Evolutionary conservation across 2,113 vertebrate species (phyloP).

Genomic region (Campylorhamphus procurvoides): DNA sequence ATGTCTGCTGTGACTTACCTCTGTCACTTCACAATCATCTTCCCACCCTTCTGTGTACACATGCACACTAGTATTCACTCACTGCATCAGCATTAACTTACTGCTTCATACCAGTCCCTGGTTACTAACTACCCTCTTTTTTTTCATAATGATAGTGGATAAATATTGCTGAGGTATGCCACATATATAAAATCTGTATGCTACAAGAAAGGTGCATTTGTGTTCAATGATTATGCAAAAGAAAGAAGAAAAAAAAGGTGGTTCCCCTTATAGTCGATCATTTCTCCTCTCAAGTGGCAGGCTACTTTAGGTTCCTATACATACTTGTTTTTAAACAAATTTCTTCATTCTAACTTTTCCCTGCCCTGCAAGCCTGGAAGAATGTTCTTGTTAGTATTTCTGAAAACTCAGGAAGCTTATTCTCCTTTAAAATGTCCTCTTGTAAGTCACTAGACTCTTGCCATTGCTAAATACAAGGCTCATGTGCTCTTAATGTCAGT

Average conservation of each 20-base stretch:
- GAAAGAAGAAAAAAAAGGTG: not conserved
- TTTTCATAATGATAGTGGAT: not conserved
- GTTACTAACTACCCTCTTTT: not conserved
- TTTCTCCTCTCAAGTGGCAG: not conserved
- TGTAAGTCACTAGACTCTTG: not conserved
- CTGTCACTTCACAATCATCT: not conserved
- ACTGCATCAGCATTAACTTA: not conserved
- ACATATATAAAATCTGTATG: not conserved
- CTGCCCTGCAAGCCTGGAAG: not conserved
- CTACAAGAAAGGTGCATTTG: not conserved
- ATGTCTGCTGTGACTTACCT: not conserved
- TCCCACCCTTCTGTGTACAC: not conserved
- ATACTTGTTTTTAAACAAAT: not conserved
- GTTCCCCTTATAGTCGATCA: accelerated
- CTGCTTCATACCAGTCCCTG: not conserved
- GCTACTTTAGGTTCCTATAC: not conserved
- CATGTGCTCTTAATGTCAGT: not conserved
- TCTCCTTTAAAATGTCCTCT: not conserved
- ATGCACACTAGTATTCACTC: not conserved
- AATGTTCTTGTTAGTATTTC: not conserved
- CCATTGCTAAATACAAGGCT: not conserved
- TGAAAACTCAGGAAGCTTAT: not conserved
- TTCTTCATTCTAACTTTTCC: not conserved
- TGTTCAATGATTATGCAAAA: not conserved
- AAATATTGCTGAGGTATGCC: not conserved